Base-by-base conservation (phyloP, 2,888 invertebrate genomes). In the Plemyria rubiginata region DNA sequence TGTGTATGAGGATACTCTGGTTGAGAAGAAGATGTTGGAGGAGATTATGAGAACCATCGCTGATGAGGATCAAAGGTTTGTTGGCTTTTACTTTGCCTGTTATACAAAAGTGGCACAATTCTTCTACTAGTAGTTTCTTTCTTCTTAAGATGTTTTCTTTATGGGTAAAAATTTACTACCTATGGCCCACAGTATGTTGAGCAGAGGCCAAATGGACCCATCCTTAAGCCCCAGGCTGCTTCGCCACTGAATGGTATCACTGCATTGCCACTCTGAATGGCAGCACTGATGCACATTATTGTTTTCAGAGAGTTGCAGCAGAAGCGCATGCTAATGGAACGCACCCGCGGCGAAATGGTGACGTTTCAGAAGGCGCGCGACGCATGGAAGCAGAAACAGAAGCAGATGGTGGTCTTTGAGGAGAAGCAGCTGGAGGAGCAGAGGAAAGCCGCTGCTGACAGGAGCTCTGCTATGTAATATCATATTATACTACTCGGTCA, bases 11-110 rank as follows among this genome's bases (percentile, higher is more conserved):
- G 94, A 95, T 61, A 91, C 90, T 15, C 81, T 95, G 5, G 87
- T 92, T 58, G 95, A 95, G 77, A 95, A 94, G 87, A 94, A 94
- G 71, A 92, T 94, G 87, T 82, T 94, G 5, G 95, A 95, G 70
- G 94, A 94, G 43, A 87, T 95, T 36, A 87, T 94, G 68, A 88
- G 91, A 71, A 89, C 93, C n/a, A 89, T 95, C 0, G 90, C 94
- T 38, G 94, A 94, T 77, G 95, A 95, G 77, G 94, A 95, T 75
- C 87, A 93, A 72, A 89, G 91, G 94, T 60, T 16, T 16, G 16
- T 9, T 9, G 36, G 9, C 3, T 9, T 36, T 1, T 8, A 11
- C 11, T 8, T 7, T 32, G 32, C 32, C 32, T 32, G 6, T 4
- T 7, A 32, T 8, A 32, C 4, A 1, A 8, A 32, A 32, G 32